Base-by-base conservation (phyloP, 2,888 invertebrate species). In the Conus canariensis region DNA sequence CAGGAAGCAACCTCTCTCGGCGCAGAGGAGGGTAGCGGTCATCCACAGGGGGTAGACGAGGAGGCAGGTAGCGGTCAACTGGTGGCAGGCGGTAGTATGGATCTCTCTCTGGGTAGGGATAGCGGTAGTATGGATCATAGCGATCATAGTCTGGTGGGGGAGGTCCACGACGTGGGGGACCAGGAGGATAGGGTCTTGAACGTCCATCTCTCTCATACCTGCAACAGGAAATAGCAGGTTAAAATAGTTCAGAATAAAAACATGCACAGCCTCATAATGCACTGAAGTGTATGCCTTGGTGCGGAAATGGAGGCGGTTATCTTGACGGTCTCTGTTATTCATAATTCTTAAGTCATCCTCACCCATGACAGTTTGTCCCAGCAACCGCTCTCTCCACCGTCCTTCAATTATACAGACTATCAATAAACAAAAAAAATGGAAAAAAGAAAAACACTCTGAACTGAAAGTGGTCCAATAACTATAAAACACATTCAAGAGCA, bases 31-130 rank as follows among this genome's bases (percentile, higher is more conserved):
- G 87, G 74, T 92, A 92, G 58, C 92, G 89, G 25, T 94, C 94
- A 58, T 92, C 93, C 60, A 91, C 92, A 22, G 92, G 93, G 14
- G 92, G 93, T 45, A 92, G 90, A 88, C 83, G 93, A 88, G 93
- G 92, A 59, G 92, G 92, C 67, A 92, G 91, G 74, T 93, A 93
- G 56, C 92, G 91, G 77, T 94, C 94, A 91, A 93, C 93, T 45
- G 93, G 92, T 67, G 94, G 92, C 77, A 94, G 93, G 90, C 94
- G 91, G 77, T 92, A 92, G 89, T 94, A 95, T 12, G 93, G 94
- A 74, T 94, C 94, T 59, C 92, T 87, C 59, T 93, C 92, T 77
- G 93, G 93, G 88, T 92, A 93, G 10, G 91, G 88, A 83, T 92
- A 92, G 64, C 93, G 91, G 67, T 91, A 93, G 86, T 93, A 93